A percentile compares a stretch with the other conserved stretches of the same genome.
phyloP scores from a whole-genome alignment of 2,888 invertebrate species.

The Penaeus monodon region DNA sequence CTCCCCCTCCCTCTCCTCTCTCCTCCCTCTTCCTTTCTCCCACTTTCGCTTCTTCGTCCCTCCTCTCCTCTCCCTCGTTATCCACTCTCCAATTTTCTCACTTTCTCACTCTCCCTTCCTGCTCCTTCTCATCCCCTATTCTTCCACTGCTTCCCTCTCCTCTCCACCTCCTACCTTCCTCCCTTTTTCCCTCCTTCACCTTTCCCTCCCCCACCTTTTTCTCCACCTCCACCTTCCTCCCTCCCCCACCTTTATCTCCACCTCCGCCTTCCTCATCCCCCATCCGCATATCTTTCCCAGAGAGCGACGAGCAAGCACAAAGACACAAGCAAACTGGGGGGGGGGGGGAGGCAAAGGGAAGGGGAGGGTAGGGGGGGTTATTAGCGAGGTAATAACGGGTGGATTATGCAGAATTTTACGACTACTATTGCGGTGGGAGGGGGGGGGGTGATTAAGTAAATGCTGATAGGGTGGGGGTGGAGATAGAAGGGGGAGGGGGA shows the following conservation, averaged over 20 bases:
- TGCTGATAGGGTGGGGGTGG: background rate
- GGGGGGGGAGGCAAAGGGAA: background rate
- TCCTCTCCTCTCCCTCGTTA: background rate
- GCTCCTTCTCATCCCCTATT: background rate
- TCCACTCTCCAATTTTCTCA: background rate
- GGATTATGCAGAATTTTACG: background rate
- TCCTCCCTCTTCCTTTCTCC: background rate
- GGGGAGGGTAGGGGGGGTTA: background rate
- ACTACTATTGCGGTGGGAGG: background rate
- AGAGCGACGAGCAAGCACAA: too few relatives aligned
- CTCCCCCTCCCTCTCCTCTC: too few relatives aligned
- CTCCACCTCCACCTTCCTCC: background rate
- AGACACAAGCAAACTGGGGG: too few relatives aligned
- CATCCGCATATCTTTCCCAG: too few relatives aligned
- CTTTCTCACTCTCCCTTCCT: background rate
- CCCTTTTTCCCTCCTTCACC: background rate
- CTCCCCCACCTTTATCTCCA: background rate
- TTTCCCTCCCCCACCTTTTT: background rate
- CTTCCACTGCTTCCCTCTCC: background rate
- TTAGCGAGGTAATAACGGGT: background rate
- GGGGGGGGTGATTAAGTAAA: background rate
- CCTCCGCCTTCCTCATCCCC: too few relatives aligned
- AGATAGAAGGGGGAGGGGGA: background rate
- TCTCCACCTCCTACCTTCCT: background rate
- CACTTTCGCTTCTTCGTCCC: background rate